Evolutionary conservation across 2,888 invertebrate species (phyloP).

Genomic region (Agrilus mali): DNA sequence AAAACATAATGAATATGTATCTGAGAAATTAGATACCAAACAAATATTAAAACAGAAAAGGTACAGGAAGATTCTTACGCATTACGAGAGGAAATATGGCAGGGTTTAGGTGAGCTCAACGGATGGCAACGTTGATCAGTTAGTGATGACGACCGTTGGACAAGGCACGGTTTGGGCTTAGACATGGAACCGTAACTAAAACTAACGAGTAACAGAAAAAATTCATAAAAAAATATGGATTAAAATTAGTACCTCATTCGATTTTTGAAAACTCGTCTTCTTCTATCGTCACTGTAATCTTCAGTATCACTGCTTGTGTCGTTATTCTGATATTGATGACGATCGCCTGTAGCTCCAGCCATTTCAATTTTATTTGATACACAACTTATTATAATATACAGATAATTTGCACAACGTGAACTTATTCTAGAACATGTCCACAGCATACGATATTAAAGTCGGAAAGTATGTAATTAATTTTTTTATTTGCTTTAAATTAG

Average conservation of each 20-base stretch:
- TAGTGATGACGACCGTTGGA: conserved; percentile 40
- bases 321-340: conserved; percentile 30
- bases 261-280: conserved; percentile 55
- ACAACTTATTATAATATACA: conserved; percentile 30
- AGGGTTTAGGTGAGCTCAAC: conserved; percentile 39
- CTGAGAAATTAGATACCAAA: neutral
- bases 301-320: conserved; percentile 80
- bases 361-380: conserved; percentile 29
- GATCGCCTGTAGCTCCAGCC: conserved; percentile 29
- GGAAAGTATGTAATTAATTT: conserved; percentile 3
- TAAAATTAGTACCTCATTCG: conserved; percentile 44
- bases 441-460: conserved; percentile 22
- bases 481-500: no score
- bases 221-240: neutral
- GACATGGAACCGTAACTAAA: conserved; percentile 45
- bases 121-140: conserved; percentile 40
- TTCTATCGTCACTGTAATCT: conserved; percentile 64
- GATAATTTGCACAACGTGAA: conserved; percentile 27
- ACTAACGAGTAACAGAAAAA: conserved; percentile 16
- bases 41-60: neutral
- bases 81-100: conserved; percentile 33
- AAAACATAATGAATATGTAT: conserved; percentile 1
- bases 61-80: no score
- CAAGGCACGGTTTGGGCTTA: conserved; percentile 53
- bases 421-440: conserved; percentile 29